These are phyloP conservation scores for Metopolophium dirhodum DNA, from an alignment of 1,140 invertebrate genomes.

Conservation along the genomic window DNA sequence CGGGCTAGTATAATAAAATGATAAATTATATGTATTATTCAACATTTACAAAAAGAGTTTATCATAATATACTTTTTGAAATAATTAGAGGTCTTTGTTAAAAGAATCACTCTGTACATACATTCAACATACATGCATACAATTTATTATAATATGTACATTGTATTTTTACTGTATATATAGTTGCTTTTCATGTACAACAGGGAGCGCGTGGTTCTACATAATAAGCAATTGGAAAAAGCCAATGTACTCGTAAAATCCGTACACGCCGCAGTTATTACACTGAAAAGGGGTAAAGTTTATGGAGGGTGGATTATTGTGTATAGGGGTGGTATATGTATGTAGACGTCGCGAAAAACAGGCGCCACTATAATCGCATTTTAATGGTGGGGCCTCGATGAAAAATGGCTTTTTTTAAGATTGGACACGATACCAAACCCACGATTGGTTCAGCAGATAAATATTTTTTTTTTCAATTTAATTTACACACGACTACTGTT, in stretches of 20 bases:
- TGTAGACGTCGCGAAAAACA: neutral
- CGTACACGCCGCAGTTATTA: neutral
- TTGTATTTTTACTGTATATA: neutral
- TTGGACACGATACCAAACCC: neutral
- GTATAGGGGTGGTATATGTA: neutral
- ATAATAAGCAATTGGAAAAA: constrained; percentile 14
- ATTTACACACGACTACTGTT: neutral
- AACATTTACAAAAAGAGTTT: neutral
- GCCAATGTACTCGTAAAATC: constrained; percentile 21
- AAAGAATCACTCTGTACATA: neutral
- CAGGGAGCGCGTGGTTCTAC: neutral
- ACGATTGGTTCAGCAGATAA: neutral
- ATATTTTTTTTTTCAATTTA: neutral
- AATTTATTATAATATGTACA: neutral
- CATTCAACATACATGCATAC: neutral
- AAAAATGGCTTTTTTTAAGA: constrained; percentile 23
- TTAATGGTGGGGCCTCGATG: constrained; percentile 29
- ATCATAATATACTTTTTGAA: neutral
- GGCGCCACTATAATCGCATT: constrained; percentile 50
- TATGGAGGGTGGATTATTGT: neutral
- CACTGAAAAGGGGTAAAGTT: constrained; percentile 23
- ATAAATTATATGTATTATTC: neutral
- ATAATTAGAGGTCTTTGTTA: neutral
- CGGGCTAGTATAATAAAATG: neutral
- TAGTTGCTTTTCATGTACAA: neutral